Percentiles rank a stretch among this genome's conserved stretches.
These are phyloP conservation scores for Mungos mungo DNA, from an alignment of 2,113 vertebrate genomes.

Conservation along the genomic window DNA sequence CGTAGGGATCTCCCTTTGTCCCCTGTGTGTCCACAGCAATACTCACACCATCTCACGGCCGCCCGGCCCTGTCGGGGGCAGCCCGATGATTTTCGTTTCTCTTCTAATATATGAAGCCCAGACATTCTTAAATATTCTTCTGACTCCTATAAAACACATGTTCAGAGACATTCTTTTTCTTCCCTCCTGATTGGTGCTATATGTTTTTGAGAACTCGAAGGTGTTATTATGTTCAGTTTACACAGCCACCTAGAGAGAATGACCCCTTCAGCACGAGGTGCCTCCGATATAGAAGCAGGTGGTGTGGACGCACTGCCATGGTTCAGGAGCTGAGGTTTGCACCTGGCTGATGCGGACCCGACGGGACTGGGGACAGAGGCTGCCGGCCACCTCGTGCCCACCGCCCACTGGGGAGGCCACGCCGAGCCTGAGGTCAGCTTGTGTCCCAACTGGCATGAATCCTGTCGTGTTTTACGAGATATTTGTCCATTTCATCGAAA, in stretches of 20 bases:
- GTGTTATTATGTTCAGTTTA: background rate
- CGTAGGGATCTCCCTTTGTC: background rate
- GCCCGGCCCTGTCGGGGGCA: background rate
- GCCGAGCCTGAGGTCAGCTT: background rate
- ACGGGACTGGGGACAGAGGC: fast-evolving
- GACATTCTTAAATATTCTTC: background rate
- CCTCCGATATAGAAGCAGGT: fast-evolving
- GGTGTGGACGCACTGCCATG: fast-evolving
- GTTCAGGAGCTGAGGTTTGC: background rate
- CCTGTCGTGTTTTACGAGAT: background rate
- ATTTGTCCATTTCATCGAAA: background rate
- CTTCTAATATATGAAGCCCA: background rate
- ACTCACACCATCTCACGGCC: too few relatives aligned
- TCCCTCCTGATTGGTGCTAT: background rate
- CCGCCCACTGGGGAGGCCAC: fast-evolving
- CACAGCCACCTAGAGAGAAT: background rate
- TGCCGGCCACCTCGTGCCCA: fast-evolving
- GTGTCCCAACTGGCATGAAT: background rate
- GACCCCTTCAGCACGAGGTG: background rate
- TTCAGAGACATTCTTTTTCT: background rate
- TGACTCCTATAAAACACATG: background rate
- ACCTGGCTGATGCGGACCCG: background rate
- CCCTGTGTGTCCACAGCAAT: too few relatives aligned
- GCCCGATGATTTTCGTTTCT: background rate
- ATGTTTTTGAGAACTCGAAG: background rate